Percentiles rank a stretch among this genome's conserved stretches.
Conservation (phyloP, 2,888 invertebrate genomes). For the Teleogryllus oceanicus region DNA sequence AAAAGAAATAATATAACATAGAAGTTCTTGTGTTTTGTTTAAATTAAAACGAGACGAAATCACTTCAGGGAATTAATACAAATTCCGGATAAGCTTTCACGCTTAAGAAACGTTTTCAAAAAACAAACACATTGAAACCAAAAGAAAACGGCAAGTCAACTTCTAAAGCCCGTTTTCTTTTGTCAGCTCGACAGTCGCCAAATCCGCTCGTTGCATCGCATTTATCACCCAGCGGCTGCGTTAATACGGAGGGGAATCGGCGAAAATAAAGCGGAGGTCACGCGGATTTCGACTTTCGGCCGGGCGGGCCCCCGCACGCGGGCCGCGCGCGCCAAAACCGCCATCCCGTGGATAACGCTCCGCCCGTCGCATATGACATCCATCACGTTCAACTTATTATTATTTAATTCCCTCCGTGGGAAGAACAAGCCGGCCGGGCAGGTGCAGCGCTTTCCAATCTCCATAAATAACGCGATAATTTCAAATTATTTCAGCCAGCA, state of each 20-base stretch:
- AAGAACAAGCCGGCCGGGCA: neutral
- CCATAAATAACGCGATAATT: constrained; percentile 18
- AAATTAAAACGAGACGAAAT: no score
- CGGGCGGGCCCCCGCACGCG: neutral
- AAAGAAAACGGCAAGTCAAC: no score
- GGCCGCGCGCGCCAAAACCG: neutral
- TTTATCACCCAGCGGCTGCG: no score
- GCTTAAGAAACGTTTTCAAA: no score
- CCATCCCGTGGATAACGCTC: neutral
- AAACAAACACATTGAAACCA: no score
- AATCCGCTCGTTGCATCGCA: no score
- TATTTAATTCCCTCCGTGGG: constrained; percentile 10
- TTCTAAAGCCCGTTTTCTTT: no score
- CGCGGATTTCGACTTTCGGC: neutral
- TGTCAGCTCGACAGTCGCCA: no score
- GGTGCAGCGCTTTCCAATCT: constrained; percentile 6
- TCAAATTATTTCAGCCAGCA: constrained; percentile 18
- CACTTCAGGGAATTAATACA: no score
- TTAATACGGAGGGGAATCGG: neutral
- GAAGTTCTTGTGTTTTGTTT: no score
- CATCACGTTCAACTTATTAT: neutral
- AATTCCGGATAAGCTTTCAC: no score
- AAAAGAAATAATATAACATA: no score
- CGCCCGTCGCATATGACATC: neutral
- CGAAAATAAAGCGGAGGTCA: neutral